A percentile compares a stretch with the other conserved stretches of the same genome.
These are phyloP conservation scores for Platichthys stellatus DNA, from an alignment of 2,113 vertebrate species.

Conservation along the genomic window DNA sequence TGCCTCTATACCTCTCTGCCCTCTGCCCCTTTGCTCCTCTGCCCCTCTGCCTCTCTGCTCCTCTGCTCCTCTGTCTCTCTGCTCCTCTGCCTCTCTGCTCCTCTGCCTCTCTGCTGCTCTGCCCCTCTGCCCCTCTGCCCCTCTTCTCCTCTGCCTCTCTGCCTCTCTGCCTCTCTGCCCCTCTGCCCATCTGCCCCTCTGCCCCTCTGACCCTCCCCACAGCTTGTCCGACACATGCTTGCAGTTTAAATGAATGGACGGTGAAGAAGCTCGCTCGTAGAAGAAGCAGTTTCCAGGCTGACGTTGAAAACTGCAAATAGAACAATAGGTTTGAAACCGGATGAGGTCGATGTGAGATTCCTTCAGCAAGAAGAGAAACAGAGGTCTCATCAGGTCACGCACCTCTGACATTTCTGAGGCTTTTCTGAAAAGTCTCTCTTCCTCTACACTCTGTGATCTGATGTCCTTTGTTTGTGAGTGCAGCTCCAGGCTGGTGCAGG, in stretches of 20 bases:
- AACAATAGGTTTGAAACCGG: slow-evolving; percentile 5
- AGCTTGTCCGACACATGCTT: slow-evolving; percentile 52
- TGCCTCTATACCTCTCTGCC: too few relatives aligned
- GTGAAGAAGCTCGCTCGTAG: slow-evolving; percentile 17
- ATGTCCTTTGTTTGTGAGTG: slow-evolving; percentile 16
- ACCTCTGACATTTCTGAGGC: slow-evolving; percentile 6
- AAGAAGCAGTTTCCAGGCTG: slow-evolving; percentile 13
- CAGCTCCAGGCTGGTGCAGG: slow-evolving; percentile 1
- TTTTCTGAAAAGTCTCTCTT: not conserved
- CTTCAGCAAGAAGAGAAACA: not conserved
- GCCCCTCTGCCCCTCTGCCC: too few relatives aligned
- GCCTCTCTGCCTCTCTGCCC: too few relatives aligned
- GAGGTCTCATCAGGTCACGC: not conserved
- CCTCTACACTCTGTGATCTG: slow-evolving; percentile 11
- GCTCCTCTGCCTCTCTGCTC: too few relatives aligned
- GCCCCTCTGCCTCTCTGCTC: too few relatives aligned
- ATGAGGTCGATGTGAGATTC: not conserved
- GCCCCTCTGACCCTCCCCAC: not conserved
- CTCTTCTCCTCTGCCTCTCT: too few relatives aligned
- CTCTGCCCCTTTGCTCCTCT: too few relatives aligned
- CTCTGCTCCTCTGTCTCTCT: too few relatives aligned
- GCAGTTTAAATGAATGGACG: not conserved
- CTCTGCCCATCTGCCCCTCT: too few relatives aligned
- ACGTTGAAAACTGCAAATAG: slow-evolving; percentile 1
- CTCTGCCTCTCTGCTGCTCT: too few relatives aligned